Conservation (phyloP, 30 jellyfish, hydroid and myxozoan genomes). For the Pelagia noctiluca region DNA sequence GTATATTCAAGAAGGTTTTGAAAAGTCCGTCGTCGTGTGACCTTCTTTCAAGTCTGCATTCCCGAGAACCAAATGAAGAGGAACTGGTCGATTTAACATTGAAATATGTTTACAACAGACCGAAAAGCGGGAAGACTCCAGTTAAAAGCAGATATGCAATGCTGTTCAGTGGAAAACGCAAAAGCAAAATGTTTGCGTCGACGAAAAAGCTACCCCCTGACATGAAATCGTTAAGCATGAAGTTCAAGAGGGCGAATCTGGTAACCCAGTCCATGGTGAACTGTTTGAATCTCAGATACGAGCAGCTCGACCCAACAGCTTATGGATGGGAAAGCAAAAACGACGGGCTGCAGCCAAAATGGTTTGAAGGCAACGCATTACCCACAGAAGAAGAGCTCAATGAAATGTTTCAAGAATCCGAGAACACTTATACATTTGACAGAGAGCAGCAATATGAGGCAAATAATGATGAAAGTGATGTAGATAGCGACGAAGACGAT, state of each 20-base stretch:
- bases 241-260: constrained; percentile 8
- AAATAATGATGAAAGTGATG: background rate
- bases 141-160: constrained; percentile 9
- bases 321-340: constrained; percentile 13
- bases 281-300: constrained; percentile 13
- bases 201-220: constrained; percentile 21
- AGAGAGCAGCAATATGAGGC: background rate
- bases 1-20: constrained; percentile 18
- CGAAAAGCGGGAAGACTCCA: constrained; percentile 3
- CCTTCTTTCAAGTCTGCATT: constrained; percentile 21
- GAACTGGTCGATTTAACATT: background rate
- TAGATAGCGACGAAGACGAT: constrained; percentile 10
- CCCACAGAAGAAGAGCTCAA: constrained; percentile 19
- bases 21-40: constrained; percentile 3
- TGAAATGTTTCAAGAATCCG: constrained; percentile 27
- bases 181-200: constrained; percentile 5
- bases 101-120: constrained; percentile 1
- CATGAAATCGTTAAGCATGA: background rate
- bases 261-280: constrained; percentile 21
- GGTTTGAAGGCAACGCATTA: constrained; percentile 14
- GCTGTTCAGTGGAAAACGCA: constrained; percentile 34
- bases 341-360: constrained; percentile 25
- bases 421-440: constrained; percentile 2
- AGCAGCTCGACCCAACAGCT: constrained; percentile 33
- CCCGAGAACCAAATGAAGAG: constrained; percentile 11